phyloP scores from a whole-genome alignment of 53 echinoderm and acorn worm genomes.

The Arbacia lixula region DNA sequence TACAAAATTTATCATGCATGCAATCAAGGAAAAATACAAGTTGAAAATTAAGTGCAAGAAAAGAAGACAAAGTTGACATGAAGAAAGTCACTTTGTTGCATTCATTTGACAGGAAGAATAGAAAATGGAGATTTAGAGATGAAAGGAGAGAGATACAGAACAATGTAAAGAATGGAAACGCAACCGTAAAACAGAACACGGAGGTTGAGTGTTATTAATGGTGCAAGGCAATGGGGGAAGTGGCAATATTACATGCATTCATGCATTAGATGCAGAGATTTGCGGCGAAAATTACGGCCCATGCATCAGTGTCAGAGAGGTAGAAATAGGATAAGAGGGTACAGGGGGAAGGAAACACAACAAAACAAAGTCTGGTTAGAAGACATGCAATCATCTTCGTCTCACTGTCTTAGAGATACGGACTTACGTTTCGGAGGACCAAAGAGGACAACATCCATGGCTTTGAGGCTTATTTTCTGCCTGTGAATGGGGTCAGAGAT shows the following conservation, averaged over 20 bases:
- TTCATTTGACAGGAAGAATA: background rate
- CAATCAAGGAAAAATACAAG: too few relatives aligned
- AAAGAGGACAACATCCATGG: slow-evolving; percentile 98
- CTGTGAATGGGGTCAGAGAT: slow-evolving; percentile 89
- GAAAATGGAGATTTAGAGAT: background rate
- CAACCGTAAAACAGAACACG: too few relatives aligned
- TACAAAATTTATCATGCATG: too few relatives aligned
- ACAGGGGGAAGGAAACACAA: slow-evolving; percentile 38
- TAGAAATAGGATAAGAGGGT: slow-evolving; percentile 2
- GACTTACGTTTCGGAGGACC: slow-evolving; percentile 99
- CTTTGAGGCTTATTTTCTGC: slow-evolving; percentile 96
- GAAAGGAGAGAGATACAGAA: background rate
- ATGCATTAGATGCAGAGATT: too few relatives aligned
- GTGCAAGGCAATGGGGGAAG: too few relatives aligned
- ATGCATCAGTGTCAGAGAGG: slow-evolving; percentile 2
- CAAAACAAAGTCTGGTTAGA: slow-evolving; percentile 29
- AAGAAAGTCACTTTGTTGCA: too few relatives aligned
- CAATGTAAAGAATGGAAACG: slow-evolving; percentile 2
- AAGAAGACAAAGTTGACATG: background rate
- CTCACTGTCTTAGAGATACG: background rate
- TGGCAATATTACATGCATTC: too few relatives aligned
- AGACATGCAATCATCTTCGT: slow-evolving; percentile 20
- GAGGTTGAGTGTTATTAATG: too few relatives aligned
- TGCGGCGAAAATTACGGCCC: too few relatives aligned
- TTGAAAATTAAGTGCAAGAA: background rate